Evolutionary conservation across 2,113 vertebrate genomes (phyloP).

Genomic region (Burhinus bistriatus): DNA sequence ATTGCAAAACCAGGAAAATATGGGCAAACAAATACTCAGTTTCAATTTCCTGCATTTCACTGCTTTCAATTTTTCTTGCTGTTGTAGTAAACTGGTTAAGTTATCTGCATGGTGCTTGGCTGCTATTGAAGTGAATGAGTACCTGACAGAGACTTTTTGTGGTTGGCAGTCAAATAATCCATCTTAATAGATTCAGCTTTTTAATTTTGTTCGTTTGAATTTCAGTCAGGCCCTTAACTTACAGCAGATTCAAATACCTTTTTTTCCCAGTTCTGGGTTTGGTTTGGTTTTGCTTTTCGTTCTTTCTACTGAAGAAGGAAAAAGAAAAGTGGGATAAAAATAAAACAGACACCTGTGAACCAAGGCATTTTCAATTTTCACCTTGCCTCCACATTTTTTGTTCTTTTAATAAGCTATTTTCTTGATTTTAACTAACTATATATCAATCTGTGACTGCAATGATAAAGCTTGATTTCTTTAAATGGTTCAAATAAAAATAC

Average conservation of each 20-base stretch:
- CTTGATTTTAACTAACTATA: background rate
- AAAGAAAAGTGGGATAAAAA: background rate
- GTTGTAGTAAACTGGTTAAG: background rate
- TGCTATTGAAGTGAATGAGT: background rate
- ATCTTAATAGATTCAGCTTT: background rate
- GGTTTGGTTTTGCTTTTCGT: background rate
- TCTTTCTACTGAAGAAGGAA: background rate
- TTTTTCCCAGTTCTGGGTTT: background rate
- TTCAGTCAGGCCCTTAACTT: background rate
- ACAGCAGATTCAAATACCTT: background rate
- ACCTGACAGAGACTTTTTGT: background rate
- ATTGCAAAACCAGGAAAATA: background rate
- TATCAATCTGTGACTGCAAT: background rate
- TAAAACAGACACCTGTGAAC: background rate
- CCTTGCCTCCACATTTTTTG: rapidly evolving
- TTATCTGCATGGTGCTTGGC: background rate
- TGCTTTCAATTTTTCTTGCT: background rate
- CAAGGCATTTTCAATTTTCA: background rate
- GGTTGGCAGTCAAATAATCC: background rate
- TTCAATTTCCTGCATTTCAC: background rate
- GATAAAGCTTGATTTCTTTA: background rate
- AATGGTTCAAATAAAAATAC: background rate
- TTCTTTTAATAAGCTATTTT: background rate
- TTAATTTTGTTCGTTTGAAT: background rate
- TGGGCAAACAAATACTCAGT: background rate